Evolutionary conservation across 2,888 invertebrate species (phyloP).

Genomic region (Polymixis lichenea): DNA sequence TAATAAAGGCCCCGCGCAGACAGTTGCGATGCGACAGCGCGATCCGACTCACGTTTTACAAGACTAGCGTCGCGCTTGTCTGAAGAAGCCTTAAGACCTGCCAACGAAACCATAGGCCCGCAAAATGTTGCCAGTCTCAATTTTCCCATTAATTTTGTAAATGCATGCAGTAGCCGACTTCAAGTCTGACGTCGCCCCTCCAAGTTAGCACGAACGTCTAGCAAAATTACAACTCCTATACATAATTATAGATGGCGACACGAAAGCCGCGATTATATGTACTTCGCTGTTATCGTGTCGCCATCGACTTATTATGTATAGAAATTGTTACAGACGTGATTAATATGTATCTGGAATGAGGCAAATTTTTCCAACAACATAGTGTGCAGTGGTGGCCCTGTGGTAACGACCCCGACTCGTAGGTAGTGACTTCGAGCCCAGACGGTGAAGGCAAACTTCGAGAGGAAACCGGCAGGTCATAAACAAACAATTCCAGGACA

Average conservation of each 20-base stretch:
- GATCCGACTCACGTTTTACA: no score
- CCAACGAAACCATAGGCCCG: not conserved
- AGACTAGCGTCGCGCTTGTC: no score
- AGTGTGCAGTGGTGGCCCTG: no score
- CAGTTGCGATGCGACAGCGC: no score
- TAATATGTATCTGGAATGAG: not conserved
- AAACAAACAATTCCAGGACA: no score
- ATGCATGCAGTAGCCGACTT: not conserved
- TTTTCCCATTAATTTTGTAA: slow-evolving; percentile 4
- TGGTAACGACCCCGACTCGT: no score
- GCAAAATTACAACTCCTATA: slow-evolving; percentile 21
- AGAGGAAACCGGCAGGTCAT: no score
- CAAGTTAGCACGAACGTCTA: slow-evolving; percentile 24
- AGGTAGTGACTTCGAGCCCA: no score
- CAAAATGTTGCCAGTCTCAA: not conserved
- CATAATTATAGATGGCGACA: slow-evolving; percentile 24
- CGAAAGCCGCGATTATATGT: slow-evolving; percentile 18
- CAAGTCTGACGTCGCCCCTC: slow-evolving; percentile 11
- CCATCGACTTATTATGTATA: slow-evolving; percentile 13
- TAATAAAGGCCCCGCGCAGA: no score
- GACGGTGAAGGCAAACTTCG: no score
- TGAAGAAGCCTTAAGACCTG: no score
- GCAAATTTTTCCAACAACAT: not conserved
- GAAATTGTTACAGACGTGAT: not conserved
- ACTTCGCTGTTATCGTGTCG: not conserved